phyloP scores from a whole-genome alignment of 2,797 vertebrate genomes.

The Coluber constrictor region DNA sequence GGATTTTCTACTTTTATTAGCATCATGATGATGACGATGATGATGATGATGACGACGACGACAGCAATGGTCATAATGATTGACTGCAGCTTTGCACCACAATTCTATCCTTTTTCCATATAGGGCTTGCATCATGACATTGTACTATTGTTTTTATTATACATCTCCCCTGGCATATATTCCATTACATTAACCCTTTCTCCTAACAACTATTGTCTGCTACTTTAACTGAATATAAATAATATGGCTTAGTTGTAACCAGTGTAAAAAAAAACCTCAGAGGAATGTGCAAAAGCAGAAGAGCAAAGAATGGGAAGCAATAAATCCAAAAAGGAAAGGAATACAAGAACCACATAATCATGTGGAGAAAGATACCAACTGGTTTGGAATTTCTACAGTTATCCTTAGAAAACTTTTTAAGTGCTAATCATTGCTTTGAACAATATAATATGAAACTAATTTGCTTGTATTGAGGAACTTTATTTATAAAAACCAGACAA shows the following conservation, averaged over 20 bases:
- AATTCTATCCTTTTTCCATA: not conserved
- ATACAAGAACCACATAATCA: not conserved
- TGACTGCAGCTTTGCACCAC: not conserved
- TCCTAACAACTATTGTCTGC: not conserved
- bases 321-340: not conserved
- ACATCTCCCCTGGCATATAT: not conserved
- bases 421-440: conserved; percentile 21
- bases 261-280: not conserved
- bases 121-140: not conserved
- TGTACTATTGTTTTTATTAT: not conserved
- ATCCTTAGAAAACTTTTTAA: not conserved
- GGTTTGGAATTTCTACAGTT: not conserved
- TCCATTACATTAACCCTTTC: not conserved
- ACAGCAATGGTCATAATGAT: not conserved
- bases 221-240: not conserved
- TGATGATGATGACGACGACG: not conserved
- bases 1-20: not conserved
- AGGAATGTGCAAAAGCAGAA: not conserved
- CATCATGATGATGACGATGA: not conserved
- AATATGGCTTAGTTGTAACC: not conserved
- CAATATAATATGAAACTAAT: not conserved
- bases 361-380: not conserved
- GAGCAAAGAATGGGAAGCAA: not conserved
- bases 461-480: not conserved
- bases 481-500: not conserved